A percentile compares a stretch with the other conserved stretches of the same genome.
These are phyloP conservation scores for Petrophora chlorosata DNA, from an alignment of 2,888 invertebrate species.

Conservation along the genomic window DNA sequence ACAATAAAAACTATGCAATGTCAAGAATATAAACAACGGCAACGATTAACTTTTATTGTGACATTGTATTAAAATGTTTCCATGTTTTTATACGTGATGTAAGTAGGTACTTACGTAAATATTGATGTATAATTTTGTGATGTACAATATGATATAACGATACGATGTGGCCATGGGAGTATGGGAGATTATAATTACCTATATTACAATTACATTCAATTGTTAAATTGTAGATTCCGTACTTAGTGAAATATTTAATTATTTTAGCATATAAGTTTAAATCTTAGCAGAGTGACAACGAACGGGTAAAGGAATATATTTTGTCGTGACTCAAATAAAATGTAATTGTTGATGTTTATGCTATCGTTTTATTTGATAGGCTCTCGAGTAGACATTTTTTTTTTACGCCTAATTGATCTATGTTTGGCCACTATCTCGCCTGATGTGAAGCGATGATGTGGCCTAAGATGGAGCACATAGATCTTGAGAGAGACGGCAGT, in stretches of 20 bases:
- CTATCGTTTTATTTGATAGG: constrained; percentile 28
- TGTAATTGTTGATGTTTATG: constrained; percentile 45
- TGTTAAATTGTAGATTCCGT: constrained; percentile 30
- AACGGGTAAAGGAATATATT: constrained; percentile 62
- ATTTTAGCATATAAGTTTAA: constrained; percentile 46
- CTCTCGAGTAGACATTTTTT: background rate
- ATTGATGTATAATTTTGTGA: constrained; percentile 15
- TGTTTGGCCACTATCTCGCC: no score
- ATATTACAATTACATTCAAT: constrained; percentile 18
- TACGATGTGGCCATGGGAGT: constrained; percentile 17
- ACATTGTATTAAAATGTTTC: no score
- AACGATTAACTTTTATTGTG: no score
- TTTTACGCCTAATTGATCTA: no score
- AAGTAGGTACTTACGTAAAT: background rate
- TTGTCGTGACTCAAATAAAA: constrained; percentile 59
- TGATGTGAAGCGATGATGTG: no score
- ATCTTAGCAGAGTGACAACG: constrained; percentile 52
- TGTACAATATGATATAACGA: constrained; percentile 11
- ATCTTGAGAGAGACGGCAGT: no score
- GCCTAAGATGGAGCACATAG: no score
- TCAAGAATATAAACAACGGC: no score
- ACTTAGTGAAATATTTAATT: constrained; percentile 8
- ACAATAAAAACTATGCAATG: no score
- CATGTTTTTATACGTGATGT: no score
- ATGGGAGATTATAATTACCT: no score